Conservation (phyloP, 2,113 vertebrate species). For the Macrotus californicus region DNA sequence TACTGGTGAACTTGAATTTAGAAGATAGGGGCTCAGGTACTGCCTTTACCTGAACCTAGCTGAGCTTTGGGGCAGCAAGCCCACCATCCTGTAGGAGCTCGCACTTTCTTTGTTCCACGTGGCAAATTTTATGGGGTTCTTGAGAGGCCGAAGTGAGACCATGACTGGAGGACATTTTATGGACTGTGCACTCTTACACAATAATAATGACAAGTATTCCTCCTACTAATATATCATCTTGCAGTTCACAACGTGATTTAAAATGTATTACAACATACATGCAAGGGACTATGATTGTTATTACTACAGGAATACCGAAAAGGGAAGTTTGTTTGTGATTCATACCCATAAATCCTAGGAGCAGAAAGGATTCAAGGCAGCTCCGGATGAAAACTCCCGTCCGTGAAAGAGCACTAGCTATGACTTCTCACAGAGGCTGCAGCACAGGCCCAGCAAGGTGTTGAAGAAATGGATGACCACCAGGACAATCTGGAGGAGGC, state of each 20-base stretch:
- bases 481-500: slow-evolving; percentile 74
- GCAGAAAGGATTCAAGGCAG: background rate
- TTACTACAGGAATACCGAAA: background rate
- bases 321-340: background rate
- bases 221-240: background rate
- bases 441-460: slow-evolving; percentile 76
- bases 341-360: background rate
- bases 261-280: background rate
- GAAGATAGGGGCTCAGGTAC: background rate
- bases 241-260: background rate
- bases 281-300: background rate
- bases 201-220: background rate
- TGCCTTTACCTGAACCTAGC: background rate
- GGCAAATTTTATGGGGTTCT: background rate
- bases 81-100: background rate
- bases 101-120: background rate
- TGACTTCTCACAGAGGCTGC: slow-evolving; percentile 76
- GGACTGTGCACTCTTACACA: background rate
- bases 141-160: background rate
- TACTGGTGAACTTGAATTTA: slow-evolving; percentile 3
- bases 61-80: background rate
- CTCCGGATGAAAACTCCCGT: background rate
- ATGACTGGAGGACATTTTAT: background rate
- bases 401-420: slow-evolving; percentile 2
- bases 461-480: slow-evolving; percentile 77